phyloP scores from a whole-genome alignment of 2,113 vertebrate genomes.

The Onychostoma macrolepis region DNA sequence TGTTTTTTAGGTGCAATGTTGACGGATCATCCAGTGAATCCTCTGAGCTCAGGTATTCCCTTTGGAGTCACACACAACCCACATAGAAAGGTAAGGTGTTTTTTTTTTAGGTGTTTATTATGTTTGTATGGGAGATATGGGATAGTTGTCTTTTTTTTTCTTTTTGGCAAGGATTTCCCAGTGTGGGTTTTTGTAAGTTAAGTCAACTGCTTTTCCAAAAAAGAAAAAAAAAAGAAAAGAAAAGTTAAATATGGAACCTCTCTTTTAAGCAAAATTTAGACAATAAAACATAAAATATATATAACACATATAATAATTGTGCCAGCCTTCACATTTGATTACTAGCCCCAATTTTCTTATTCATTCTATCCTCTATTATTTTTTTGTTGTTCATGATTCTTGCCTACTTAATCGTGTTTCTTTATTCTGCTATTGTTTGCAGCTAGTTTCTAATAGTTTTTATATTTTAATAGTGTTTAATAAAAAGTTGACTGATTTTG shows the following conservation, averaged over 20 bases:
- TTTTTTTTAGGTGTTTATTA: neutral
- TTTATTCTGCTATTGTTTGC: neutral
- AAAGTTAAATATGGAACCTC: neutral
- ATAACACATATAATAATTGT: neutral
- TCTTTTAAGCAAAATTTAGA: neutral
- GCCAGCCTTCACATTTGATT: neutral
- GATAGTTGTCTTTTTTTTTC: too few species aligned
- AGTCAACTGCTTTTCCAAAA: too few species aligned
- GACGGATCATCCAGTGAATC: constrained; percentile 54
- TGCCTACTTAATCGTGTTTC: neutral
- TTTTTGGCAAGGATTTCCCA: neutral
- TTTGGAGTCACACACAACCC: constrained; percentile 41
- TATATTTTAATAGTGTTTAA: neutral
- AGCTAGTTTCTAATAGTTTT: neutral
- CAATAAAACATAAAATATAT: neutral
- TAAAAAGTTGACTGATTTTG: too few species aligned
- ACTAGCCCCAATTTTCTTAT: neutral
- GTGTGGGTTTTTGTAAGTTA: too few species aligned
- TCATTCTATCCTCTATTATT: neutral
- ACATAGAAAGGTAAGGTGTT: constrained; percentile 60
- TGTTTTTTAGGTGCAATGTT: constrained; percentile 67
- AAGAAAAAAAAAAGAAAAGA: too few species aligned
- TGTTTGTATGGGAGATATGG: too few species aligned
- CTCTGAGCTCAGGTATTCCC: constrained; percentile 35
- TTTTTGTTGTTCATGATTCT: neutral